Percentiles rank a stretch among this genome's conserved stretches.
These are phyloP conservation scores for Oreochromis spilurus DNA, from an alignment of 2,113 vertebrate genomes.

Conservation along the genomic window DNA sequence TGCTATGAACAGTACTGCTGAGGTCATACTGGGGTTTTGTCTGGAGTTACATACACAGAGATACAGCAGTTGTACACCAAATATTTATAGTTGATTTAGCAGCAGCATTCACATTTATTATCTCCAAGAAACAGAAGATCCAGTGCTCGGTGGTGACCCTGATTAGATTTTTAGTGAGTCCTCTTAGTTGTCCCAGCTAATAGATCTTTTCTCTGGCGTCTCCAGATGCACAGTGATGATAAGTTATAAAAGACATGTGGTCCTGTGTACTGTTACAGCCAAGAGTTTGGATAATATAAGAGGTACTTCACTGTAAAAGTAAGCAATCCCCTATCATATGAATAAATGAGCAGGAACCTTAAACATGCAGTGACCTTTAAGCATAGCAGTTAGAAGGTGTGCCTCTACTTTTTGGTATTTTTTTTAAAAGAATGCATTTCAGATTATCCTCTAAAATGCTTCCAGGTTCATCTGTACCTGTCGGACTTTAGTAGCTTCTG, in stretches of 20 bases:
- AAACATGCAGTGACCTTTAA: neutral
- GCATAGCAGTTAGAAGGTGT: neutral
- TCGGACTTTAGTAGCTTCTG: slow-evolving; percentile 41
- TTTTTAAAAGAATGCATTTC: neutral
- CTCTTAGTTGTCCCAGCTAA: neutral
- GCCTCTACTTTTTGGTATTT: neutral
- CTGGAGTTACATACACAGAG: neutral
- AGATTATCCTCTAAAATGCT: slow-evolving; percentile 61
- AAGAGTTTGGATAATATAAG: neutral
- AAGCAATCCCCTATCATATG: neutral
- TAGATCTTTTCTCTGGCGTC: neutral
- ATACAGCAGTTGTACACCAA: neutral
- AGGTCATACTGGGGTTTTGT: neutral
- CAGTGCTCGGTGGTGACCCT: neutral
- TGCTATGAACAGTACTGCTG: neutral
- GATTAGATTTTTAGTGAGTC: neutral
- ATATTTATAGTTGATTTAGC: neutral
- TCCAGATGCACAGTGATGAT: neutral
- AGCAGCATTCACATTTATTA: neutral
- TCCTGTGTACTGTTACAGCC: neutral
- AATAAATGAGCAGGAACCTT: neutral
- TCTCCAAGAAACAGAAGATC: neutral
- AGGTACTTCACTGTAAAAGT: neutral
- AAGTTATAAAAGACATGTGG: neutral
- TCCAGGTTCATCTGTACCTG: neutral